Percentiles rank a stretch among this genome's conserved stretches.
Evolutionary conservation across 2,113 vertebrate species (phyloP).

Genomic region (Callithrix jacchus): DNA sequence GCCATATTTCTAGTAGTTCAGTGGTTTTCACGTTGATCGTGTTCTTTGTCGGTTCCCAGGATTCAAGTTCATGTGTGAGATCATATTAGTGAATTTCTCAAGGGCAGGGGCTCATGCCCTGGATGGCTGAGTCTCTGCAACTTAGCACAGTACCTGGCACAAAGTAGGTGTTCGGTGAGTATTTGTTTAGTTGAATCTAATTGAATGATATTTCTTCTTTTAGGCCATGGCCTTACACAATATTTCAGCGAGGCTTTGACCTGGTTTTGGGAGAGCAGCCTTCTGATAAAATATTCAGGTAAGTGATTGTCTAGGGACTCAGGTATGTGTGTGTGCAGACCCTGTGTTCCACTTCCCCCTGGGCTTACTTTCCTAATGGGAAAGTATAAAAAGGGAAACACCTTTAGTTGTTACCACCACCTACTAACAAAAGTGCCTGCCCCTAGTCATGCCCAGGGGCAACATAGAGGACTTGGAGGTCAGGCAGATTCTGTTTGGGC

Average conservation of each 20-base stretch:
- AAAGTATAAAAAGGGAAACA: background rate
- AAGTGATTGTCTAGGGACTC: constrained; percentile 59
- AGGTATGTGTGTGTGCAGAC: background rate
- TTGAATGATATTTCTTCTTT: constrained; percentile 63
- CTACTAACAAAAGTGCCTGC: background rate
- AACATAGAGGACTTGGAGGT: background rate
- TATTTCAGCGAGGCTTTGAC: constrained; percentile 99
- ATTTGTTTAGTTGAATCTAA: constrained; percentile 42
- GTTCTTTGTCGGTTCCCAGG: background rate
- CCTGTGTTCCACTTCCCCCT: background rate
- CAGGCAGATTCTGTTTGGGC: background rate
- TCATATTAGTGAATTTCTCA: background rate
- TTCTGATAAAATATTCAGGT: constrained; percentile 99
- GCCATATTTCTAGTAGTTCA: background rate
- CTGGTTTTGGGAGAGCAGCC: constrained; percentile 98
- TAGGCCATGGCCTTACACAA: constrained; percentile 98
- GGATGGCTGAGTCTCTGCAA: background rate
- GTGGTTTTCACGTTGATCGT: background rate
- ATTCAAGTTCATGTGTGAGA: background rate
- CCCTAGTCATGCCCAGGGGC: background rate
- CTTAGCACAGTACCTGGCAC: no score
- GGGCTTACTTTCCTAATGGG: background rate
- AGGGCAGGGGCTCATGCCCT: background rate
- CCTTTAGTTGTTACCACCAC: background rate
- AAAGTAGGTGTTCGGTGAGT: background rate